Evolutionary conservation across 2,797 vertebrate genomes (phyloP), one percentile per base, ranked within the genome.

Genomic region (Pangasius mekongensis): DNA sequence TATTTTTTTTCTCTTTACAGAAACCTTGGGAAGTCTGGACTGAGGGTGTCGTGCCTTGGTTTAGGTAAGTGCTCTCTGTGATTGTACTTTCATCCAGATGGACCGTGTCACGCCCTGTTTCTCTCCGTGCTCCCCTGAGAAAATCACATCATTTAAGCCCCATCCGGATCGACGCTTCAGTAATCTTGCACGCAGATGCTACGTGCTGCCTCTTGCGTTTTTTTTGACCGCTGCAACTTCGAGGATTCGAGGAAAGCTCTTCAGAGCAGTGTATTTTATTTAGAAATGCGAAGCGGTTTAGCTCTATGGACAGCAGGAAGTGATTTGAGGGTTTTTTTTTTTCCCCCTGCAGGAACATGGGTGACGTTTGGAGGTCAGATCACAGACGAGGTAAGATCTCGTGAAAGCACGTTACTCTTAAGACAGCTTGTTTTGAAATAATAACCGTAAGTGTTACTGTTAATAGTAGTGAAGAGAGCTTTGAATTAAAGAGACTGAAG

Each of bases 331-430:
- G 8, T 1, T 18, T 56, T 5, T 18, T 33, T 14, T 90, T 64
- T 91, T 81, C 84, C 84, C 43, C 43, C 87, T 81, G 0, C 91
- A 97, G 98, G 98, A 94, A 99, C 98, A 94, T 99, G 98, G 98
- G 98, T 99, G 95, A 99, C 98, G 1, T 99, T 99, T 0, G 98
- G 98, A 62, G 98, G 98, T 90, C 98, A 99, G 95, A 98, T 99
- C 94, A 99, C 98, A 0, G 98, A 99, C 1, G 98, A 99, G 97
- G 98, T 99, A 96, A 96, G 96, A 92, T 84, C 76, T 62, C 16
- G 2, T 1, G 7, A 67, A 82, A 14, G 49, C 10, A 36, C 54
- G 3, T 60, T 52, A 27, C 43, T 60, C 67, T 60, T 3, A 83
- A 16, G 1, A 2, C 43, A 54, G 8, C 60, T 52, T 20, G 54